A percentile compares a stretch with the other conserved stretches of the same genome.
Conservation (phyloP, 2,888 invertebrate genomes). For the Rotaria magnacalcarata region DNA sequence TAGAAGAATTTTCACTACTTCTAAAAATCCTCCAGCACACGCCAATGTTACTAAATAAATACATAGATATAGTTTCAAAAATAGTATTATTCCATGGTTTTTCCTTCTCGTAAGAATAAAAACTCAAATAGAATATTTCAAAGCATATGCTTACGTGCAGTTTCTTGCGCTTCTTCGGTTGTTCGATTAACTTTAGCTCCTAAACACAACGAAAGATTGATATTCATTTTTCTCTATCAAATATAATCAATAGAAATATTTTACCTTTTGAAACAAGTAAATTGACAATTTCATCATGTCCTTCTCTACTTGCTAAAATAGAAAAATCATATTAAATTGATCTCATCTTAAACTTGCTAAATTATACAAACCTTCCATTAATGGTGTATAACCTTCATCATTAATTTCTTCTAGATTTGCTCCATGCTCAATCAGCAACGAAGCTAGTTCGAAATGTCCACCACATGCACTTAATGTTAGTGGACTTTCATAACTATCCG, state of each 20-base stretch:
- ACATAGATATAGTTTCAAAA: neutral
- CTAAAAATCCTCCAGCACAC: slow-evolving; percentile 90
- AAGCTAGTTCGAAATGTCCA: slow-evolving; percentile 92
- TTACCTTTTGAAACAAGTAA: slow-evolving; percentile 59
- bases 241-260: neutral
- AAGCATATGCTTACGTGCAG: slow-evolving; percentile 63
- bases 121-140: too few relatives aligned
- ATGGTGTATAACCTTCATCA: slow-evolving; percentile 96
- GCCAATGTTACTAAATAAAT: slow-evolving; percentile 71
- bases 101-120: too few relatives aligned
- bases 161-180: slow-evolving; percentile 96
- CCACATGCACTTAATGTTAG: slow-evolving; percentile 95
- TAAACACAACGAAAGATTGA: neutral
- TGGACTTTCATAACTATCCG: slow-evolving; percentile 97
- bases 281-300: slow-evolving; percentile 96
- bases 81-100: too few relatives aligned
- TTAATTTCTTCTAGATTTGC: slow-evolving; percentile 98
- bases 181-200: slow-evolving; percentile 93
- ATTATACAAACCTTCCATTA: slow-evolving; percentile 71
- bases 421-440: slow-evolving; percentile 86
- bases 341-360: too few relatives aligned
- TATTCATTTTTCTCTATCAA: neutral
- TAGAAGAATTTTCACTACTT: slow-evolving; percentile 87
- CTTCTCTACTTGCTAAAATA: slow-evolving; percentile 77
- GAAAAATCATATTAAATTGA: neutral